phyloP scores from a whole-genome alignment of 1,140 invertebrate species.

The Hydropsyche tenuis region DNA sequence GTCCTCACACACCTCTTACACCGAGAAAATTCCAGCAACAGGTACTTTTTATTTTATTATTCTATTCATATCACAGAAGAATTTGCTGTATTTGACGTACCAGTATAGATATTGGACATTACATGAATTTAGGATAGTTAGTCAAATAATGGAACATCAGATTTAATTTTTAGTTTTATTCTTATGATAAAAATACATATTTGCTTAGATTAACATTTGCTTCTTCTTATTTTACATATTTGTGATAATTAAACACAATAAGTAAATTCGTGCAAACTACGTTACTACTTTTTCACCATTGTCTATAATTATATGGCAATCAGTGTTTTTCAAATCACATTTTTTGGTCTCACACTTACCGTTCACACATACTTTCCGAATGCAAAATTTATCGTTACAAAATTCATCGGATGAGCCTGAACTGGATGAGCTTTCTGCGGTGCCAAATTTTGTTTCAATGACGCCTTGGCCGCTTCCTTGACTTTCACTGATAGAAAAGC shows the following conservation, averaged over 20 bases:
- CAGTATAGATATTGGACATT: too few species aligned
- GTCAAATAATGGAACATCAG: background rate
- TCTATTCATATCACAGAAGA: too few species aligned
- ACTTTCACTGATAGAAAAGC: background rate
- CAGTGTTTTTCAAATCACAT: slow-evolving; percentile 38
- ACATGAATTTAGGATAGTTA: too few species aligned
- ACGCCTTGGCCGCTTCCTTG: background rate
- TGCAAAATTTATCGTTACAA: slow-evolving; percentile 34
- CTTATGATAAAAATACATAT: too few species aligned
- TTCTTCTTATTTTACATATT: too few species aligned
- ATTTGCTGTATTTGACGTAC: too few species aligned
- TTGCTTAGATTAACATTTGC: too few species aligned
- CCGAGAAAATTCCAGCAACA: slow-evolving; percentile 59
- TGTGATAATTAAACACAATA: too few species aligned
- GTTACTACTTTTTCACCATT: background rate
- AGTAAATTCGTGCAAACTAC: too few species aligned
- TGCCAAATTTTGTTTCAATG: slow-evolving; percentile 15
- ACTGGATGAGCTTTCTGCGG: background rate
- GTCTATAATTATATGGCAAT: slow-evolving; percentile 28
- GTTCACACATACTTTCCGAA: slow-evolving; percentile 36
- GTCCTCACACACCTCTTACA: slow-evolving; percentile 56
- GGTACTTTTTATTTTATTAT: slow-evolving; percentile 51
- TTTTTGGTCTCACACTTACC: slow-evolving; percentile 40
- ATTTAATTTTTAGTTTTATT: slow-evolving; percentile 1
- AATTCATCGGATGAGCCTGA: slow-evolving; percentile 14